phyloP scores from a whole-genome alignment of 1,140 invertebrate genomes.

The Linepithema humile region DNA sequence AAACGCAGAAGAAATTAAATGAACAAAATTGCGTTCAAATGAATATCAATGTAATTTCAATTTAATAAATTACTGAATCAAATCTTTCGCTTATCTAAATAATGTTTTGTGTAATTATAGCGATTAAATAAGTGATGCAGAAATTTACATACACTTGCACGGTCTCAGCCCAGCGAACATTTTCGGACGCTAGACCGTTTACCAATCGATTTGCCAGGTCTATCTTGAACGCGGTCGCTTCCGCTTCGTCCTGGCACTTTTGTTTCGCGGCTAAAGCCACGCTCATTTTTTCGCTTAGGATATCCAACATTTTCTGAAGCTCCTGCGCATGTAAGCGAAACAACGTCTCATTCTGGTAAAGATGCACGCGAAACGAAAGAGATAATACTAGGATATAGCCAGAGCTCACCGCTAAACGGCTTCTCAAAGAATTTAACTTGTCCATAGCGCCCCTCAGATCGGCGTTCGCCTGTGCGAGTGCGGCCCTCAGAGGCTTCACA shows the following conservation, averaged over 20 bases:
- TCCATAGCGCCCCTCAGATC: constrained; percentile 92
- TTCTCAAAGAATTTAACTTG: constrained; percentile 89
- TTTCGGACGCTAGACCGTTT: constrained; percentile 96
- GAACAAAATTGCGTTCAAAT: background rate
- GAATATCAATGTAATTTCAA: background rate
- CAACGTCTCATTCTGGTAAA: background rate
- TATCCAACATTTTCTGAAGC: constrained; percentile 91
- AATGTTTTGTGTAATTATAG: background rate
- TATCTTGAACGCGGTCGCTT: constrained; percentile 93
- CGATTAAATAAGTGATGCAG: background rate
- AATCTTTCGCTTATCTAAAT: background rate
- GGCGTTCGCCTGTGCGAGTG: constrained; percentile 92
- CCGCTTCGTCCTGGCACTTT: constrained; percentile 94
- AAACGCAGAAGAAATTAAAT: background rate
- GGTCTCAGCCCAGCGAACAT: constrained; percentile 92
- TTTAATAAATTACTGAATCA: background rate
- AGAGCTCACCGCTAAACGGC: constrained; percentile 85
- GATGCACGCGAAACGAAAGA: background rate
- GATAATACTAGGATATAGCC: background rate
- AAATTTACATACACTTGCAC: constrained; percentile 84
- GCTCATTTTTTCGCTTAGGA: constrained; percentile 92
- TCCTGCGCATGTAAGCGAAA: constrained; percentile 82
- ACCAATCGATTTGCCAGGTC: constrained; percentile 96
- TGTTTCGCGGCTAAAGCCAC: constrained; percentile 93
- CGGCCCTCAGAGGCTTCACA: constrained; percentile 95